These are phyloP conservation scores for Schmidtea mediterranea DNA, from an alignment of 1,140 invertebrate genomes.

Conservation along the genomic window DNA sequence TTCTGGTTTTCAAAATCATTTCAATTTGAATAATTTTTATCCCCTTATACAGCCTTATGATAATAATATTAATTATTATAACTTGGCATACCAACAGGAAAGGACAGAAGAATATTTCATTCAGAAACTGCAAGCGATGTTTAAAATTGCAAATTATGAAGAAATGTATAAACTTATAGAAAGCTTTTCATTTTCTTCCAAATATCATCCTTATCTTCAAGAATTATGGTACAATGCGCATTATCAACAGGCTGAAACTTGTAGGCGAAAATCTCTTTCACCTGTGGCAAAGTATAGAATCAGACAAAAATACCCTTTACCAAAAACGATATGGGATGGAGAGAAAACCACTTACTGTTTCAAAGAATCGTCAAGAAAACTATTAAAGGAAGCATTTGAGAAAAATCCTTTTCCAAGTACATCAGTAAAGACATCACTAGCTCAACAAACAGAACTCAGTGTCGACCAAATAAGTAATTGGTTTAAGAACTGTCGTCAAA, in stretches of 20 bases:
- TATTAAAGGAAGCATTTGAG: constrained; percentile 86
- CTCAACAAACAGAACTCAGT: constrained; percentile 78
- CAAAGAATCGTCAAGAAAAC: constrained; percentile 75
- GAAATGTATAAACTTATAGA: not conserved
- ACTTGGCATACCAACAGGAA: no score
- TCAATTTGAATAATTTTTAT: no score
- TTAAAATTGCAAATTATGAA: not conserved
- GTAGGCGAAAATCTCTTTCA: constrained; percentile 56
- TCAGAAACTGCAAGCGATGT: no score
- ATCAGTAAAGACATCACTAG: constrained; percentile 84
- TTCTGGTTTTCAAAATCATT: no score
- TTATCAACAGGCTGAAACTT: constrained; percentile 60
- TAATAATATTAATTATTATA: no score
- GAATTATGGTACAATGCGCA: constrained; percentile 34
- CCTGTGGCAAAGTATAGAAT: constrained; percentile 72
- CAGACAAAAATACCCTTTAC: constrained; percentile 75
- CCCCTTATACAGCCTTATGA: no score
- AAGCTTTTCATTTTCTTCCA: not conserved
- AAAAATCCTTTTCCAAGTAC: constrained; percentile 98
- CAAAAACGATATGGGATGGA: constrained; percentile 91
- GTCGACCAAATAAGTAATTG: constrained; percentile 98
- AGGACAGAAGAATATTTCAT: no score
- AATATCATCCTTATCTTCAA: constrained; percentile 37
- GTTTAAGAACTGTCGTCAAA: constrained; percentile 94
- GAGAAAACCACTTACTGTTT: constrained; percentile 99